Percentiles rank a stretch among this genome's conserved stretches.
Conservation (phyloP, 2,888 invertebrate species). For the Acanthopleura granulata region DNA sequence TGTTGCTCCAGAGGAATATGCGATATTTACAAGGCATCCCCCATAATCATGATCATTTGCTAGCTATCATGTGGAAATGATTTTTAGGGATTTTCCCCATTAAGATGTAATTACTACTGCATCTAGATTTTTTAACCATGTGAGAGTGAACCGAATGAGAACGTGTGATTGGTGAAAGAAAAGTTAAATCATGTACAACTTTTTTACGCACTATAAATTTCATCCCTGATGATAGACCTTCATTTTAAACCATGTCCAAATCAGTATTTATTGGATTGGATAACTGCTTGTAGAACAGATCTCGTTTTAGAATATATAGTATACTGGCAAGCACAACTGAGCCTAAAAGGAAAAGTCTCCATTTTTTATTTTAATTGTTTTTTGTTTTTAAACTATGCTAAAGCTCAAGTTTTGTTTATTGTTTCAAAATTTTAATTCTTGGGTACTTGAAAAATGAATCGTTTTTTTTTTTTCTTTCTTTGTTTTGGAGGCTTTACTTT, state of each 20-base stretch:
- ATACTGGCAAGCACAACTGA: too few relatives aligned
- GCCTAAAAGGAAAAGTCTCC: background rate
- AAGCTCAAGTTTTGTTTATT: constrained; percentile 16
- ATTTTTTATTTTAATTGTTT: background rate
- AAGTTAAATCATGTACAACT: too few relatives aligned
- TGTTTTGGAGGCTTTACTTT: background rate
- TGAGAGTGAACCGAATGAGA: too few relatives aligned
- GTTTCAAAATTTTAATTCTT: background rate
- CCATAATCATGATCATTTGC: too few relatives aligned
- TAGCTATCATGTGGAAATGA: too few relatives aligned
- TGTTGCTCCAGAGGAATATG: too few relatives aligned
- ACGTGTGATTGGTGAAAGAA: too few relatives aligned
- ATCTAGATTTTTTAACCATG: too few relatives aligned
- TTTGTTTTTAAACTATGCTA: background rate
- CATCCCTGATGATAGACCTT: constrained; percentile 1
- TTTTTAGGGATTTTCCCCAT: too few relatives aligned
- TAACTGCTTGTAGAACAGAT: background rate
- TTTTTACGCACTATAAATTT: too few relatives aligned
- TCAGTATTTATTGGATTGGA: constrained; percentile 3
- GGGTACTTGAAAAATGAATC: constrained; percentile 15
- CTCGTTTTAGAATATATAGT: background rate
- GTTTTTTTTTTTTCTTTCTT: background rate
- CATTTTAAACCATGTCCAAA: background rate
- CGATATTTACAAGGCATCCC: too few relatives aligned
- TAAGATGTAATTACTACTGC: too few relatives aligned